Evolutionary conservation across 2,113 vertebrate genomes (phyloP).

Genomic region (Bagarius yarrelli): DNA sequence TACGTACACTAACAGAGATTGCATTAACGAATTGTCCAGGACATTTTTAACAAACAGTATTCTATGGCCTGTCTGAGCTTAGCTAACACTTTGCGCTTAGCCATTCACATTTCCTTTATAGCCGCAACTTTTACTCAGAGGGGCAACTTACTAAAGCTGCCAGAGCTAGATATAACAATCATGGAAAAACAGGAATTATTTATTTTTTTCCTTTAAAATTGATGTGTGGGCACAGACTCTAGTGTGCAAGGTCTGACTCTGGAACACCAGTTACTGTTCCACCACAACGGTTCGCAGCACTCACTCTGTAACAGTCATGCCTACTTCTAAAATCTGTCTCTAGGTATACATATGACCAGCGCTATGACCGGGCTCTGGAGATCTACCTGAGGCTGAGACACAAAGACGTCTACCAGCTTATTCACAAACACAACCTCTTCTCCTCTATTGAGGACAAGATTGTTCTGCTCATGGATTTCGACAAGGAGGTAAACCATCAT

Average conservation of each 20-base stretch:
- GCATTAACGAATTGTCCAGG: no score
- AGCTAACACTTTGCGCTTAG: not conserved
- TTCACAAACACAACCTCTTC: conserved; percentile 98
- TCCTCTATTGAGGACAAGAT: conserved; percentile 97
- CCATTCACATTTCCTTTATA: not conserved
- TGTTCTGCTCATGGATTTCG: conserved; percentile 97
- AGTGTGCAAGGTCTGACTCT: not conserved
- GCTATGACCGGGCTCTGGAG: conserved; percentile 92
- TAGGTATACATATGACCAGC: conserved; percentile 96
- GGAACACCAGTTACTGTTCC: not conserved
- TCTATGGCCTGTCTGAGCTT: not conserved
- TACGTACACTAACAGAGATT: no score
- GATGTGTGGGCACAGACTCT: not conserved
- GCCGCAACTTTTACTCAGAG: not conserved
- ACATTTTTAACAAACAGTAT: no score
- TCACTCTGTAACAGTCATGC: not conserved
- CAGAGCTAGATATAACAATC: not conserved
- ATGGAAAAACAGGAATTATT: not conserved
- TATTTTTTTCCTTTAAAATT: not conserved
- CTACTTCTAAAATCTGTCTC: not conserved
- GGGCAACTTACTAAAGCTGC: not conserved
- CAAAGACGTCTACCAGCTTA: conserved; percentile 95
- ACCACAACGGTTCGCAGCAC: not conserved
- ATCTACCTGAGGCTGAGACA: conserved; percentile 93
- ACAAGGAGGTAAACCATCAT: conserved; percentile 82